Conservation (phyloP, 2,888 invertebrate genomes). For the Erebia ligea region DNA sequence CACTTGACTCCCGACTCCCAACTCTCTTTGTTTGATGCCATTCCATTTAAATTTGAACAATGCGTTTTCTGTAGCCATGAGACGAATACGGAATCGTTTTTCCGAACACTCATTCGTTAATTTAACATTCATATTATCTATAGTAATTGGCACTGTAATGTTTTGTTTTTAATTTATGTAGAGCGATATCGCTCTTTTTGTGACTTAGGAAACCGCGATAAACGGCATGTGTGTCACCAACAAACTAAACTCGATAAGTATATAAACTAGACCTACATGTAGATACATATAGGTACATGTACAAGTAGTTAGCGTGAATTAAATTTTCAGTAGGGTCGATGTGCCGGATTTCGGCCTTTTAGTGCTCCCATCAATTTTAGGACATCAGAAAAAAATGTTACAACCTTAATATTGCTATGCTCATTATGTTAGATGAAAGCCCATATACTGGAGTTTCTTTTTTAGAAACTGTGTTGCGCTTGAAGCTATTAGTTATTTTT, state of each 20-base stretch:
- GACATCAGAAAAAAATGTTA: too few relatives aligned
- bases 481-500: too few relatives aligned
- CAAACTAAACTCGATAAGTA: conserved; percentile 20
- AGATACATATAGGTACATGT: too few relatives aligned
- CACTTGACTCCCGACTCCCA: conserved; percentile 72
- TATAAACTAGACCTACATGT: neutral
- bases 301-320: neutral
- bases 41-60: conserved; percentile 68
- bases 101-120: conserved; percentile 38
- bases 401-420: too few relatives aligned
- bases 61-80: conserved; percentile 66
- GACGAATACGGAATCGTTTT: conserved; percentile 68
- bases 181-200: conserved; percentile 14
- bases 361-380: too few relatives aligned
- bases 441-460: too few relatives aligned
- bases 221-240: conserved; percentile 14
- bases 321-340: too few relatives aligned
- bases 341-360: too few relatives aligned
- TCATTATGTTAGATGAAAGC: too few relatives aligned
- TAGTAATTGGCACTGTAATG: conserved; percentile 10
- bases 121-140: conserved; percentile 17
- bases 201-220: conserved; percentile 15
- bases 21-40: conserved; percentile 68
- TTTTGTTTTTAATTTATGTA: conserved; percentile 19
- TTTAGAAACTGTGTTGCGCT: too few relatives aligned